Base-by-base conservation (phyloP, 2,888 invertebrate species). In the Metallyticus violacea region DNA sequence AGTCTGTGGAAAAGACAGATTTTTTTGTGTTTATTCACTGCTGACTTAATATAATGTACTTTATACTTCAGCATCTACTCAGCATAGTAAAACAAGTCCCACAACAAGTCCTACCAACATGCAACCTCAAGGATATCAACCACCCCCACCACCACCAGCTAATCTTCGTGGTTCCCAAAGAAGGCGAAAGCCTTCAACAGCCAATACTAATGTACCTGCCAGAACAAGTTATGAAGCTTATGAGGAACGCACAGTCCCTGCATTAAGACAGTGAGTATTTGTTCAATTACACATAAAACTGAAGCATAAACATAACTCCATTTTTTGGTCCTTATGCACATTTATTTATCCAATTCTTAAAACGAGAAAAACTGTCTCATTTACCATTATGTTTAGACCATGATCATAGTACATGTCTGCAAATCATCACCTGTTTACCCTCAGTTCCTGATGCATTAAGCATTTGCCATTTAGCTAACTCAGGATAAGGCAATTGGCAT, bases 171-270 rank as follows among this genome's bases (percentile, higher is more conserved):
- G 86, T 6, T 87, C 87, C 26, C 84, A 78, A 77, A 28, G 86
- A 78, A 79, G 87, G 7, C 81, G 87, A 15, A 86, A 87, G 40
- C 81, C 81, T 28, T 78, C 85, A 2, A 78, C 29, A 27, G 86
- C 78, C 15, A 76, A n/a, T 5, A 85, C 62, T 22, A 94, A 94
- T 7, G 94, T 94, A 0, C 91, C 91, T 15, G 91, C 91, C 7
- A 92, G 92, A 89, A 93, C 95, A 22, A 96, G 96, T 4, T 97
- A 96, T 90, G 97, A 97, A 91, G 97, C 96, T 89, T 97, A 97
- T 89, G 98, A 98, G 90, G 97, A 98, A 89, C 93, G 97, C 86
- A 94, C 97, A 0, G 93, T 98, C 87, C 97, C 97, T 7, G 96
- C 97, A 77, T 92, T 97, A 85, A 95, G 97, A 91, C 97, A 97